Base-by-base conservation (phyloP, 2,888 invertebrate genomes). In the Metallyticus violacea region DNA sequence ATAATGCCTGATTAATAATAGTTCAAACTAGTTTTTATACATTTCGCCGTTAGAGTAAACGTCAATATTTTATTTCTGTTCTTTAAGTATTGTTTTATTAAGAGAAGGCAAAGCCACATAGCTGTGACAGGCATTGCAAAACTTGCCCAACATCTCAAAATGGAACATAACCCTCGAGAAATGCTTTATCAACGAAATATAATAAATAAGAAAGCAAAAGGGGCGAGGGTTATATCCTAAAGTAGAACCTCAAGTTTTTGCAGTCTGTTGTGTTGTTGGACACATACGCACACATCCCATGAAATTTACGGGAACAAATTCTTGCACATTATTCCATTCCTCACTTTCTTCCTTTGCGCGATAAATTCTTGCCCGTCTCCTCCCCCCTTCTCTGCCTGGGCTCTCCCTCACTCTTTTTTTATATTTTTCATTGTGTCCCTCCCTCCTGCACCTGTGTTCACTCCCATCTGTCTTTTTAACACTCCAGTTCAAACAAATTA, bases 401-500 rank as follows among this genome's bases (percentile, higher is more conserved):
- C 79, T 79, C n/a, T 77, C 29, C 29, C 83, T 83, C 76, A 7
- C 29, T 77, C 83, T 83, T 83, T 83, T 83, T 83, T 77, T 83
- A 83, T 83, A 77, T 83, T 83, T 83, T 83, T 83, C 83, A 77
- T 76, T 28, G 27, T 77, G n/a, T 80, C 29, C 85, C 85, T 62
- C 80, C 81, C 86, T 28, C 28, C 79, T 84, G 78, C 86, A 86
- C 86, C 86, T 86, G 86, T 79, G 86, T 79, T 79, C 62, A 28
- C 86, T 79, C 79, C 84, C 86, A 86, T 86, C 82, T 81, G 86
- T 86, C 86, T 86, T 86, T 86, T 86, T 86, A 86, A 86, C 86
- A 86, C 84, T 83, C 86, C 79, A 84, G 86, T 86, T 86, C 86
- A 86, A 86, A 86, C 86, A 86, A 86, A 86, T 86, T 86, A 86